A percentile compares a stretch with the other conserved stretches of the same genome.
These are phyloP conservation scores for Actias luna DNA, from an alignment of 2,888 invertebrate species.

Conservation along the genomic window DNA sequence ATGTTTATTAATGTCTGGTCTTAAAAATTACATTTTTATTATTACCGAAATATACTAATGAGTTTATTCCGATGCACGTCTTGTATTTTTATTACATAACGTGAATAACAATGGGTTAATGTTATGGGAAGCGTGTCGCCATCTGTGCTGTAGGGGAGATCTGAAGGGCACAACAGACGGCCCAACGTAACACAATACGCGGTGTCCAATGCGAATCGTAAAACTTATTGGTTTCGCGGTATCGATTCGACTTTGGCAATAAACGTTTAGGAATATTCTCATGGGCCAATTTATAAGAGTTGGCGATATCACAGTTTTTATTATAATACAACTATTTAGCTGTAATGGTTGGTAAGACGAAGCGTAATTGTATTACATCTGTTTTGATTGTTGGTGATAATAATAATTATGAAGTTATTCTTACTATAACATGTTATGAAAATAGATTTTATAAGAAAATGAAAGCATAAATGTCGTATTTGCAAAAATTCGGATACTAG, in stretches of 20 bases:
- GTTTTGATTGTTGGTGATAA: no score
- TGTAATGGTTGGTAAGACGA: no score
- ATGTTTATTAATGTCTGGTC: no score
- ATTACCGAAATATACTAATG: no score
- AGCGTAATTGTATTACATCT: no score
- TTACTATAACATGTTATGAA: no score
- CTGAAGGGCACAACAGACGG: constrained; percentile 17
- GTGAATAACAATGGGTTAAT: constrained; percentile 12
- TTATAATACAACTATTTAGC: not conserved
- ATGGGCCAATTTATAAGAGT: constrained; percentile 25
- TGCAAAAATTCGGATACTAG: no score
- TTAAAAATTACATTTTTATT: no score
- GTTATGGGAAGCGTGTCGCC: constrained; percentile 13
- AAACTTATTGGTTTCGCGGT: constrained; percentile 62
- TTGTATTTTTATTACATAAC: constrained; percentile 13
- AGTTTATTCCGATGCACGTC: not conserved
- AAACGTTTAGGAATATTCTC: constrained; percentile 31
- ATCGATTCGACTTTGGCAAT: constrained; percentile 52
- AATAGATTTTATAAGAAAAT: no score
- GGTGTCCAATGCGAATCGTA: constrained; percentile 41
- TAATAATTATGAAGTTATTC: no score
- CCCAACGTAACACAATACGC: constrained; percentile 31
- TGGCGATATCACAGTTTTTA: constrained; percentile 14
- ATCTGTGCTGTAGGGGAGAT: constrained; percentile 13
- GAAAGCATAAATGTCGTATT: no score